Base-by-base conservation (phyloP, 37 sponge, comb jelly and placozoan species). In the Ianthella basta region DNA sequence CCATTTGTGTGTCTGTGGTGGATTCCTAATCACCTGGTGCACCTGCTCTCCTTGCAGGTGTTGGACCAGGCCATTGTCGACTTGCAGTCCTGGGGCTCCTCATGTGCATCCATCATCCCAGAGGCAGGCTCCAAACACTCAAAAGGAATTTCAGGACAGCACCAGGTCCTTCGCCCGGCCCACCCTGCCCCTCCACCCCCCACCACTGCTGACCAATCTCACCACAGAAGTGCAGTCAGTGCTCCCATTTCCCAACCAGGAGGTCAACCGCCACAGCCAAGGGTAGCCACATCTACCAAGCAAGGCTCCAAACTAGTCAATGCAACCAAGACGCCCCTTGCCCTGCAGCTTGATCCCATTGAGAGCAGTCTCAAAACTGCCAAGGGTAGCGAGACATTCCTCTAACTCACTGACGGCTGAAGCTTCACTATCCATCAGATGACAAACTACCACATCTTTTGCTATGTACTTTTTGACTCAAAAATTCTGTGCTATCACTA, bases 11-110 rank as follows among this genome's bases (percentile, higher is more conserved):
- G n/a, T n/a, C n/a, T n/a, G n/a, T n/a, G n/a, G n/a, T n/a, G n/a
- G n/a, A n/a, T n/a, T n/a, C n/a, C n/a, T n/a, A n/a, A n/a, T 44
- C 50, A 44, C 50, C 50, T 44, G 21, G 72, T 70, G 30, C 5
- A 18, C 6, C 21, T 32, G n/a, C n/a, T n/a, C n/a, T n/a, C n/a
- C 29, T 15, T 69, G 65, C 40, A 60, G 81, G 63, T 10, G 59
- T 88, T 72, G 25, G 80, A 72, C 15, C 89, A 94, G 84, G 87
- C 92, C 16, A 86, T 94, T 29, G 64, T 89, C 15, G 92, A 94
- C 60, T 66, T 88, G 38, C 72, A 81, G 27, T 81, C 77, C 23
- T 94, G 95, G 95, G 78, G 61, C 56, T 82, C 85, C 50, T 90
- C 88, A 15, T 87, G 88, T 79, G 82, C 88, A 2, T 88, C 64